Evolutionary conservation across 92 coral and sea anemone genomes (phyloP), one percentile per base, ranked within the genome.

Genomic region (Galaxea fascicularis): DNA sequence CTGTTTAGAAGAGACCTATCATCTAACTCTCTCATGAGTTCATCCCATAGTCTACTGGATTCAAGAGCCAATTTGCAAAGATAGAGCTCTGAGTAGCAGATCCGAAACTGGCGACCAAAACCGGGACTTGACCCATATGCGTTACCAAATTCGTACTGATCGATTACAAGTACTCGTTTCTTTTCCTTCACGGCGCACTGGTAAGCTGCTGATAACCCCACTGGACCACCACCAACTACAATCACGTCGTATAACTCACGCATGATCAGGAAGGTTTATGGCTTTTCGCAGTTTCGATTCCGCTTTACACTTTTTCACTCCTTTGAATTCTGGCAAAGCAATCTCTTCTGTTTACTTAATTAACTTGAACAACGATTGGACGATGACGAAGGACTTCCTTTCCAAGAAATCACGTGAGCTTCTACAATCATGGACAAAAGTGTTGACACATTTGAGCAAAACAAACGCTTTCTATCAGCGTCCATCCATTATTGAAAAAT

Each of bases 81-180:
- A 47, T 85, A 74, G 22, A 56, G 79, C 73, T 85, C 88, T 24
- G 88, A 85, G 67, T 85, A 85, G 71, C 82, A 65, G 47, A 85
- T 75, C 39, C 88, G 88, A 76, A 74, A 85, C 47, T 85, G 88
- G 46, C 88, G 88, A 85, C 88, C 65, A 79, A 74, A 65, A 46
- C 88, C 88, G 47, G 80, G 83, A 76, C 88, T 85, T 64, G 88
- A 85, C 3, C 88, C 83, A 70, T 76, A 79, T 45, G 63, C 24
- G 76, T 85, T 85, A 16, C 75, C 82, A 85, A 85, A 85, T 77
- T 63, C 54, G 73, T 74, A 85, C 67, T 65, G 75, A 76, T 85
- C 88, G 21, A 85, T 77, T 72, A 85, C 52, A 70, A 85, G 68
- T 26, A 85, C 83, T 75, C 76, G 75, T 75, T 76, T 75, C 62